A percentile compares a stretch with the other conserved stretches of the same genome.
These are phyloP conservation scores for Listronotus bonariensis DNA, from an alignment of 1,140 invertebrate genomes.

Conservation along the genomic window DNA sequence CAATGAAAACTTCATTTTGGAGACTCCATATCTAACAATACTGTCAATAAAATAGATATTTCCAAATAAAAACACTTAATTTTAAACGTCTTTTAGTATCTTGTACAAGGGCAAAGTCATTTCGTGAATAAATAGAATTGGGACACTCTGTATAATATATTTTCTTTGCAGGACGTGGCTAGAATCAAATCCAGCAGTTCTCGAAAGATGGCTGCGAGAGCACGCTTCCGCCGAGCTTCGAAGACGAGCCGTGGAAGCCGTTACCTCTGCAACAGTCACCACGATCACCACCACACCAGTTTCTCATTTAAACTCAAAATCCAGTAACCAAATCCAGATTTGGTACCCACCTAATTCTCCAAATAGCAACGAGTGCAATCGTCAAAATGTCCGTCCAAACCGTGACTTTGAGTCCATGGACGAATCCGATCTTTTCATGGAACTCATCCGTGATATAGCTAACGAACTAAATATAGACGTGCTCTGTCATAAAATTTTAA, in stretches of 20 bases:
- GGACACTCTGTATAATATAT: too few species aligned
- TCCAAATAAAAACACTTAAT: too few species aligned
- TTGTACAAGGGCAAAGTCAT: too few species aligned
- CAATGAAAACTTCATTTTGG: too few species aligned
- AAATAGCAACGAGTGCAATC: slow-evolving; percentile 62
- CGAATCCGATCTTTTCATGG: slow-evolving; percentile 87
- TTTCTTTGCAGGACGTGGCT: slow-evolving; percentile 57
- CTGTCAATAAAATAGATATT: too few species aligned
- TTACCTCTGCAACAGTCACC: slow-evolving; percentile 20
- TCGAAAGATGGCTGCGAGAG: slow-evolving; percentile 74
- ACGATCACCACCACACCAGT: slow-evolving; percentile 42
- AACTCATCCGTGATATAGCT: slow-evolving; percentile 89
- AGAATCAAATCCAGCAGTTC: slow-evolving; percentile 62
- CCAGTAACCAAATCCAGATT: slow-evolving; percentile 81
- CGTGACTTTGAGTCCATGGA: slow-evolving; percentile 49
- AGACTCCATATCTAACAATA: too few species aligned
- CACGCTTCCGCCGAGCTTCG: slow-evolving; percentile 70
- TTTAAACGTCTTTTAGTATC: too few species aligned
- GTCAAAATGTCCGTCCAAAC: slow-evolving; percentile 49
- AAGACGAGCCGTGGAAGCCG: slow-evolving; percentile 56
- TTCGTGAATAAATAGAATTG: too few species aligned
- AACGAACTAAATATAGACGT: slow-evolving; percentile 93
- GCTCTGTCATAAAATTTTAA: slow-evolving; percentile 91
- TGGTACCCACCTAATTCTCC: slow-evolving; percentile 75
- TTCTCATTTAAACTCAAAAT: slow-evolving; percentile 65